phyloP scores from a whole-genome alignment of 2,113 vertebrate genomes.

The Sciurus niger region DNA sequence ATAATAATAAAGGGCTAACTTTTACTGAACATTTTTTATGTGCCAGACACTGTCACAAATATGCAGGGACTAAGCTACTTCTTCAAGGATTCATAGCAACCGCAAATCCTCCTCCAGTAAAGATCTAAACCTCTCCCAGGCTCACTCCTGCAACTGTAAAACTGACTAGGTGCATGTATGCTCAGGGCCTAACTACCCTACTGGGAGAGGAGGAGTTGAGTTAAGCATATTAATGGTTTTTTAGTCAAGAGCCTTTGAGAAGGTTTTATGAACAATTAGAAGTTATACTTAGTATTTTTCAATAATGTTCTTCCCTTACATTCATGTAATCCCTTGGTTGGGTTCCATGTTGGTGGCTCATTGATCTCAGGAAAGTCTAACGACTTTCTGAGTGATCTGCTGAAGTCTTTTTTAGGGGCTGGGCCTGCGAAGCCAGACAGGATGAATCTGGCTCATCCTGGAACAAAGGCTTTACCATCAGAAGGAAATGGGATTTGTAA shows the following conservation, averaged over 20 bases:
- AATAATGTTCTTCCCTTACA: background rate
- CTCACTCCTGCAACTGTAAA: background rate
- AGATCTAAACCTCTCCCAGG: background rate
- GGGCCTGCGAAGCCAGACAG: background rate
- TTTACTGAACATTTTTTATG: background rate
- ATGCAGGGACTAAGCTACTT: background rate
- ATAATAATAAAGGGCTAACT: background rate
- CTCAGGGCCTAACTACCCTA: background rate
- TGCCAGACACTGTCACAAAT: background rate
- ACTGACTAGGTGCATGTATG: background rate
- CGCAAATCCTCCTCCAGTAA: background rate
- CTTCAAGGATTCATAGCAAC: background rate
- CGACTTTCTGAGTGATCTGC: background rate
- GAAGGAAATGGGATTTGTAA: background rate
- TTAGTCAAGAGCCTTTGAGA: background rate
- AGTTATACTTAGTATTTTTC: constrained; percentile 11
- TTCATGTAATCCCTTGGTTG: background rate
- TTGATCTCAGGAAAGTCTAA: background rate
- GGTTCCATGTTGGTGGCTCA: background rate
- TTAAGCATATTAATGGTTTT: background rate
- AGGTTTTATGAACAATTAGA: background rate
- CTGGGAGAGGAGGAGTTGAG: background rate
- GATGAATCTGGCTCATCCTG: background rate
- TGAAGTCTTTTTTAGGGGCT: background rate
- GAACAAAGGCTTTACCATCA: background rate